Evolutionary conservation across 2,113 vertebrate species (phyloP).

Genomic region (Burhinus oedicnemus): DNA sequence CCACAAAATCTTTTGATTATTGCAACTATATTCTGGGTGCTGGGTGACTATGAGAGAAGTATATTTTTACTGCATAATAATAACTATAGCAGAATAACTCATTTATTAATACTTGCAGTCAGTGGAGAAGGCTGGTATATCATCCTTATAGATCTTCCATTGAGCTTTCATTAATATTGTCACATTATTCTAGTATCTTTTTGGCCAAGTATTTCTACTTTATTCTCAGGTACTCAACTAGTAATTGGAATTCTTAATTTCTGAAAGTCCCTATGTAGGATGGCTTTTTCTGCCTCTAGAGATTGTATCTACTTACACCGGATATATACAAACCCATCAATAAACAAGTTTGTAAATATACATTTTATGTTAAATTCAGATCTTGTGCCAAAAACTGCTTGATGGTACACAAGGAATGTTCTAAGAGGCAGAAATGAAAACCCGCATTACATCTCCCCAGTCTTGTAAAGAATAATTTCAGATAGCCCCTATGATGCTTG

Average conservation of each 20-base stretch:
- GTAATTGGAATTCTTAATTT: background rate
- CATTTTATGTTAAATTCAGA: background rate
- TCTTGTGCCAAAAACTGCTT: background rate
- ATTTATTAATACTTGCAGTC: background rate
- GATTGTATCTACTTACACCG: background rate
- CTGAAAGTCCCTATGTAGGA: background rate
- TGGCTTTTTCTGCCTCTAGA: background rate
- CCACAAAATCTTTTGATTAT: constrained; percentile 79
- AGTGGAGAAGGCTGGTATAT: background rate
- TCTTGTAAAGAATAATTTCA: background rate
- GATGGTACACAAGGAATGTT: background rate
- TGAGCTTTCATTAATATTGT: background rate
- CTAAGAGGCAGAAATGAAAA: background rate
- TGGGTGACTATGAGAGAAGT: background rate
- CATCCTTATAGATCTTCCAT: background rate
- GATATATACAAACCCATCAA: background rate
- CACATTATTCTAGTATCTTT: background rate
- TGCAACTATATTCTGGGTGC: constrained; percentile 51
- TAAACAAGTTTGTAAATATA: background rate
- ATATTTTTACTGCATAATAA: background rate
- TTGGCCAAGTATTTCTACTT: background rate
- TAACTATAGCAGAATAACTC: too few relatives aligned
- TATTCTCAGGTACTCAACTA: background rate
- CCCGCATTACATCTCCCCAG: background rate
- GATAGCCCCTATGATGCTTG: background rate